A percentile compares a stretch with the other conserved stretches of the same genome.
Conservation (phyloP, 2,113 vertebrate species). For the Mesembrinibis cayennensis region DNA sequence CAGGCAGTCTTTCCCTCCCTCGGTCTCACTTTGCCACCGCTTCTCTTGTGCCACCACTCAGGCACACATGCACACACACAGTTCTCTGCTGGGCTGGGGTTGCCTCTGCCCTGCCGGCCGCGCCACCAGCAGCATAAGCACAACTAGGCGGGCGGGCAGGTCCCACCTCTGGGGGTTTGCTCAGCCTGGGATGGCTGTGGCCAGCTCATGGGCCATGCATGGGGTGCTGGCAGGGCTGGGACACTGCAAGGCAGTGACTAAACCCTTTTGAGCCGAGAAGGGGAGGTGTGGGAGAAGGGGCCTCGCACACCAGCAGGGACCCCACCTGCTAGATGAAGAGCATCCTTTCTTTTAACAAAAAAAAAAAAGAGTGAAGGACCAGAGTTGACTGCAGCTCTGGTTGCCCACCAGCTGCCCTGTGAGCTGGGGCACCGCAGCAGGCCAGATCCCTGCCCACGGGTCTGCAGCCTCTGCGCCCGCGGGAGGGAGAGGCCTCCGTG, state of each 20-base stretch:
- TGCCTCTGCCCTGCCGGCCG: neutral
- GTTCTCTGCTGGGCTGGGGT: rapidly evolving
- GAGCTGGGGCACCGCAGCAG: neutral
- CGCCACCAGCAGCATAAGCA: rapidly evolving
- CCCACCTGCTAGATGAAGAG: neutral
- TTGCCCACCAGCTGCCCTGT: neutral
- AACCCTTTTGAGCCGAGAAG: neutral
- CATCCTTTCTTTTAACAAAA: neutral
- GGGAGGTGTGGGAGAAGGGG: neutral
- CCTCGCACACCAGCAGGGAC: neutral
- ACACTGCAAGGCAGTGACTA: neutral
- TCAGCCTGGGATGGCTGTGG: neutral
- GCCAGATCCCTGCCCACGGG: neutral
- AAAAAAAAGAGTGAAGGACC: neutral
- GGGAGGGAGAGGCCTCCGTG: neutral
- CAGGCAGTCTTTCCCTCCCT: neutral
- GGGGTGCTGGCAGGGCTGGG: neutral
- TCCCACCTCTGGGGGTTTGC: neutral
- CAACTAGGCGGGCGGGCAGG: rapidly evolving
- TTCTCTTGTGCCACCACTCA: neutral
- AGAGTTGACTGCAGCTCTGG: neutral
- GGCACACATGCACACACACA: too few species aligned
- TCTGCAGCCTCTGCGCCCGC: neutral
- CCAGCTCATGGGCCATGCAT: neutral
- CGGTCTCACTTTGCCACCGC: rapidly evolving